Evolutionary conservation across 2,113 vertebrate genomes (phyloP).

Genomic region (Pithys albifrons): DNA sequence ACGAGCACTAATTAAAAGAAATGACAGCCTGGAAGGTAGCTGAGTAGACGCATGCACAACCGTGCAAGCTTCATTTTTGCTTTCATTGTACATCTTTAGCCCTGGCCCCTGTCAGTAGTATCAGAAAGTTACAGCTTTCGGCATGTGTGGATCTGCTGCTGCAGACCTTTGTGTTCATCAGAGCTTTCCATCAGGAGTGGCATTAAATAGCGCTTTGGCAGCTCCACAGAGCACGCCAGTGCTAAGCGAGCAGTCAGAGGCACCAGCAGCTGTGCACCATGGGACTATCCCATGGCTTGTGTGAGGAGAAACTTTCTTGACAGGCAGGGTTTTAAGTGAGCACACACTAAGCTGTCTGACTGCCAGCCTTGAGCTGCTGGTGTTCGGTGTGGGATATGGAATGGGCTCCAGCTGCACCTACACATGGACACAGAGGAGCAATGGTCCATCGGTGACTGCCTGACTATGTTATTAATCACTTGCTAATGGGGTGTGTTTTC

Average conservation of each 20-base stretch:
- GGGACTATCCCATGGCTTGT: fast-evolving
- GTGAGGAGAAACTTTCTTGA: not conserved
- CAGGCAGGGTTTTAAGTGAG: not conserved
- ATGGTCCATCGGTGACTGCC: not conserved
- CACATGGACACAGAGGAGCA: fast-evolving
- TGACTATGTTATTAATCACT: not conserved
- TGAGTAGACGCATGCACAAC: not conserved
- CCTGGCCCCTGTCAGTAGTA: not conserved
- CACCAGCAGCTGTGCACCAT: not conserved
- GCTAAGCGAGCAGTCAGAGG: not conserved
- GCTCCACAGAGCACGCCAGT: not conserved
- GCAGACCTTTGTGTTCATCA: not conserved
- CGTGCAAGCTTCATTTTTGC: not conserved
- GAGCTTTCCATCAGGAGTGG: not conserved
- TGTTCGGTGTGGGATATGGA: not conserved
- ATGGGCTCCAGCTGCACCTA: not conserved
- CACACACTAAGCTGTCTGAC: not conserved
- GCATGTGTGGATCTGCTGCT: not conserved
- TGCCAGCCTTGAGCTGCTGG: not conserved
- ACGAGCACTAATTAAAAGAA: not conserved
- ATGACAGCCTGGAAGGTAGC: not conserved
- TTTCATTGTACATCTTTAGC: not conserved
- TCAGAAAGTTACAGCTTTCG: not conserved
- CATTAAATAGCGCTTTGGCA: not conserved
- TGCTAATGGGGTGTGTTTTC: not conserved